A percentile compares a stretch with the other conserved stretches of the same genome.
Evolutionary conservation across 2,113 vertebrate species (phyloP).

Genomic region (Dascyllus trimaculatus): DNA sequence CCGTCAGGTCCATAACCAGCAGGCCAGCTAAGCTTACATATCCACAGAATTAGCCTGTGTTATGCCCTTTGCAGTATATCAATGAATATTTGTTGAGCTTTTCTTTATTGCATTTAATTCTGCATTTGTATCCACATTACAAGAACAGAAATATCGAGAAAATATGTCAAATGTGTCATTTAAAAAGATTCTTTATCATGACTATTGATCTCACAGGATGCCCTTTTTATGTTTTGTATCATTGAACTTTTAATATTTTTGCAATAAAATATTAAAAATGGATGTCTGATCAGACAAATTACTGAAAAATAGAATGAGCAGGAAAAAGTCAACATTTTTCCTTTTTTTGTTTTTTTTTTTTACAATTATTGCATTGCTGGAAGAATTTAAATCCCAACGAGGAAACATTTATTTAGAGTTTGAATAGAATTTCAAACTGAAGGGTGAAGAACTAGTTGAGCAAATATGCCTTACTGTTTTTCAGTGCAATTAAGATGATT

Average conservation of each 20-base stretch:
- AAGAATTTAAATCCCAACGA: constrained; percentile 39
- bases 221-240: constrained; percentile 81
- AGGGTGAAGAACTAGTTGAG: constrained; percentile 48
- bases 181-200: constrained; percentile 68
- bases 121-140: constrained; percentile 44
- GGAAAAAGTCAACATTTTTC: constrained; percentile 28
- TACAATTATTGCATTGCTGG: constrained; percentile 51
- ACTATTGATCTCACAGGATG: constrained; percentile 65
- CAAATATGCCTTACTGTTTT: constrained; percentile 83
- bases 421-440: constrained; percentile 49
- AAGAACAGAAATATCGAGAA: constrained; percentile 33
- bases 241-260: constrained; percentile 84
- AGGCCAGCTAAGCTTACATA: constrained; percentile 70
- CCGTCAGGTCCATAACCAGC: constrained; percentile 67
- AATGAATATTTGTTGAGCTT: constrained; percentile 55
- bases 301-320: constrained; percentile 50
- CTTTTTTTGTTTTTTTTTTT: constrained; percentile 27
- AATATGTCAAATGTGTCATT: constrained; percentile 47
- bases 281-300: constrained; percentile 63
- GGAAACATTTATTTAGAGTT: constrained; percentile 22
- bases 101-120: constrained; percentile 51
- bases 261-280: constrained; percentile 74
- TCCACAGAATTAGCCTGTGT: constrained; percentile 65
- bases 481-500: constrained; percentile 75
- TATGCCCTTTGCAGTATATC: constrained; percentile 53